Evolutionary conservation across 2,113 vertebrate species (phyloP).

Genomic region (Oryzias javanicus): DNA sequence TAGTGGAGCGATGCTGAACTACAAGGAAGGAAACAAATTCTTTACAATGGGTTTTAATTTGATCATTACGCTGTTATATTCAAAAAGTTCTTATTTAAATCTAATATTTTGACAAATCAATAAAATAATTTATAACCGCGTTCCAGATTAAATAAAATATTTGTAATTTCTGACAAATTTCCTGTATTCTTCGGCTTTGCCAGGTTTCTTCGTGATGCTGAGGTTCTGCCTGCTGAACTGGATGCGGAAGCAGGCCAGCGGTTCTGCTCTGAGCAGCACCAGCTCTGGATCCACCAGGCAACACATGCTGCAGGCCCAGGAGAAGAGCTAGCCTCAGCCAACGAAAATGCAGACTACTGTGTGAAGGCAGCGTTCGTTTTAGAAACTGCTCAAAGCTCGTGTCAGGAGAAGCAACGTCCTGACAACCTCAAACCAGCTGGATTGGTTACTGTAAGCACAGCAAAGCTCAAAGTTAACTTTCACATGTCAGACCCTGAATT

Average conservation of each 20-base stretch:
- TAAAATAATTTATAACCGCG: no score
- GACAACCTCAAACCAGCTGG: background rate
- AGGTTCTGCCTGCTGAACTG: conserved; percentile 70
- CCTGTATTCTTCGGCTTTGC: background rate
- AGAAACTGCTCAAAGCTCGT: no score
- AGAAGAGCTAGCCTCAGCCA: conserved; percentile 43
- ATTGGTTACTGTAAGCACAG: background rate
- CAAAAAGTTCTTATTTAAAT: no score
- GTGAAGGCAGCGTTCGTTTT: background rate
- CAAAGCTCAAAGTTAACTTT: background rate
- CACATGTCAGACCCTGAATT: no score
- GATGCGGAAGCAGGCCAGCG: conserved; percentile 44
- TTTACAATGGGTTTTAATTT: no score
- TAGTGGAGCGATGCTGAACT: no score
- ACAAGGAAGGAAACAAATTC: no score
- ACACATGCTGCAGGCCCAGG: conserved; percentile 66
- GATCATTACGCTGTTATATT: no score
- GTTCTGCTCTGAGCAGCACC: conserved; percentile 41
- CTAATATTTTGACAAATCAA: no score
- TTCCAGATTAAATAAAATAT: no score
- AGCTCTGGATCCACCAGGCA: conserved; percentile 68
- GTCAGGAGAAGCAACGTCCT: no score
- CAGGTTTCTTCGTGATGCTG: conserved; percentile 78
- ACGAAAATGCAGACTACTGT: background rate
- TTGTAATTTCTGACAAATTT: no score